Evolutionary conservation across 2,797 vertebrate species (phyloP), one percentile per base, ranked within the genome.

Genomic region (Ctenopoma kingsleyae): DNA sequence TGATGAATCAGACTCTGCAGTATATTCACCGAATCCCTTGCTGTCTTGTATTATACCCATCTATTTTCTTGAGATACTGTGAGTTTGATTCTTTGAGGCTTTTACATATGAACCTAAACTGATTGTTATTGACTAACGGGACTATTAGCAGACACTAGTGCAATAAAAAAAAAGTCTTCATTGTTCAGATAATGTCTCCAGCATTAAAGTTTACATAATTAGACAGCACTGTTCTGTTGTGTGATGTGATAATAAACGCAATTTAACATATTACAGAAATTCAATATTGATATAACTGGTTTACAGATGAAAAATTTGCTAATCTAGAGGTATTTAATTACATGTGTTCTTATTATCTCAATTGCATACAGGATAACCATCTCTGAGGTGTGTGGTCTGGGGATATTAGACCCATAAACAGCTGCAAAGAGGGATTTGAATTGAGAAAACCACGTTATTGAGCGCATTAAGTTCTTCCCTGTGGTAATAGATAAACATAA

Each of bases 381-480:
- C 57, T 71, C 77, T 11, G 66, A 82, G 79, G 67, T 72, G 59
- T 70, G 49, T 50, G 76, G 71, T 78, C 54, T 40, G 49, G 58
- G 67, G 68, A 71, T 77, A 76, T 86, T 72, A 71, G 63, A 68
- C 38, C 22, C 56, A 20, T 32, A 27, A 35, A 59, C 60, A 61
- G 71, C 76, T 71, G 71, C 65, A 67, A 52, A 67, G 56, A 69
- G 66, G 71, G 71, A 78, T 69, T 55, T 69, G 25, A 71, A 88
- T 74, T 63, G 71, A 84, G 69, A 76, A 72, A 85, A 86, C 38
- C 6, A 22, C 63, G 75, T 83, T 71, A 82, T 59, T 69, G 51
- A 53, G 62, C 75, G 70, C 56, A 75, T 74, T 80, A 25, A 67
- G 17, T 59, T 82, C 74, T 46, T 63, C 75, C 71, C 51, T 74